phyloP scores from a whole-genome alignment of 1,140 invertebrate genomes.

The Eriosoma lanigerum region DNA sequence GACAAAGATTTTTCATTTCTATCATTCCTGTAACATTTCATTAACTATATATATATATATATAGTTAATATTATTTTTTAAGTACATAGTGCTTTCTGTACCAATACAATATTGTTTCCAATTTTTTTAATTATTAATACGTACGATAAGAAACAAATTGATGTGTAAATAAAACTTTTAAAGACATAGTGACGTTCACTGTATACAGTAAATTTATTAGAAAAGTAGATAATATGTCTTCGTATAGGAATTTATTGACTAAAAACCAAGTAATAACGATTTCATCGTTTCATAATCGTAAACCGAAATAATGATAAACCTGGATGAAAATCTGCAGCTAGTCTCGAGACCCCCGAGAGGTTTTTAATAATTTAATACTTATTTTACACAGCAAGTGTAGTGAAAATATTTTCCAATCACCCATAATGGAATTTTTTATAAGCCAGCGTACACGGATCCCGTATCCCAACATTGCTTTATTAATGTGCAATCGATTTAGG shows the following conservation, averaged over 20 bases:
- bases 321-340: conserved; percentile 6
- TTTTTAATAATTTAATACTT: conserved; percentile 47
- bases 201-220: background rate
- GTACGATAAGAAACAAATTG: too few relatives aligned
- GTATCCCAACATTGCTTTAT: conserved; percentile 15
- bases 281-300: conserved; percentile 28
- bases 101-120: too few relatives aligned
- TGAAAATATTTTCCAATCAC: conserved; percentile 41
- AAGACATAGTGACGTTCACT: too few relatives aligned
- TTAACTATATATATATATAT: too few relatives aligned
- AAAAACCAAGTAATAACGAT: background rate
- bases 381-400: conserved; percentile 25
- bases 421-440: conserved; percentile 49
- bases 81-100: too few relatives aligned
- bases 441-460: background rate
- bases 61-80: too few relatives aligned
- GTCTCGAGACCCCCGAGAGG: background rate
- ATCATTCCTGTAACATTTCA: too few relatives aligned
- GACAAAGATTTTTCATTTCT: too few relatives aligned
- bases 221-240: background rate
- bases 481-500: conserved; percentile 37
- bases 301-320: conserved; percentile 27
- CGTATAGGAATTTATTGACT: background rate
- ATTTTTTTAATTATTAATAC: too few relatives aligned
- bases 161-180: too few relatives aligned